These are phyloP conservation scores for Geococcyx californianus DNA, from an alignment of 2,113 vertebrate genomes.

Conservation along the genomic window DNA sequence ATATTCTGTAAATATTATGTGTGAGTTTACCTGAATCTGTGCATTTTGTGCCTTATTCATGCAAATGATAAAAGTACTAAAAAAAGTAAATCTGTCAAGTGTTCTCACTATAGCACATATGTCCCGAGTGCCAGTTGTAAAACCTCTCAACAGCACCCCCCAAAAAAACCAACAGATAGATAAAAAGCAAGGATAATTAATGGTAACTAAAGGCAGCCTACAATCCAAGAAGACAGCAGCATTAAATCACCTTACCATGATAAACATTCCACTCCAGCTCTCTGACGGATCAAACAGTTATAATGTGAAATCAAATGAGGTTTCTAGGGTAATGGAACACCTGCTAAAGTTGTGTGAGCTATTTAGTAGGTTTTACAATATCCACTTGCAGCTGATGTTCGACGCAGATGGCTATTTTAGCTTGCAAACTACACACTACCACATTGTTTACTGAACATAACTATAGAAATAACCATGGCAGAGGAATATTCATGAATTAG, in stretches of 20 bases:
- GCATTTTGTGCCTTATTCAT: constrained; percentile 99
- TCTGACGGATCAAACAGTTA: constrained; percentile 71
- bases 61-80: constrained; percentile 84
- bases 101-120: constrained; percentile 79
- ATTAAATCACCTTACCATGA: constrained; percentile 66
- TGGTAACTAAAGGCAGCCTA: constrained; percentile 65
- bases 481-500: constrained; percentile 66
- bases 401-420: constrained; percentile 66
- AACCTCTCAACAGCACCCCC: constrained; percentile 70
- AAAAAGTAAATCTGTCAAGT: constrained; percentile 73
- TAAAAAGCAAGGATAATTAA: constrained; percentile 56
- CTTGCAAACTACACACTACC: constrained; percentile 53
- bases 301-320: constrained; percentile 74
- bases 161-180: constrained; percentile 14
- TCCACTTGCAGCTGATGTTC: constrained; percentile 65
- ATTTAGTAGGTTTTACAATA: constrained; percentile 70
- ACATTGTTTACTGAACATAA: constrained; percentile 66
- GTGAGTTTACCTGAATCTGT: constrained; percentile 96
- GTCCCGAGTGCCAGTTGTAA: constrained; percentile 74
- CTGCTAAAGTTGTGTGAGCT: constrained; percentile 62
- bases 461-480: constrained; percentile 59
- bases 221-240: constrained; percentile 67
- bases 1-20: constrained; percentile 91
- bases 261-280: constrained; percentile 78
- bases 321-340: constrained; percentile 74